Base-by-base conservation (phyloP, 2,888 invertebrate genomes). In the Alsophila aescularia region DNA sequence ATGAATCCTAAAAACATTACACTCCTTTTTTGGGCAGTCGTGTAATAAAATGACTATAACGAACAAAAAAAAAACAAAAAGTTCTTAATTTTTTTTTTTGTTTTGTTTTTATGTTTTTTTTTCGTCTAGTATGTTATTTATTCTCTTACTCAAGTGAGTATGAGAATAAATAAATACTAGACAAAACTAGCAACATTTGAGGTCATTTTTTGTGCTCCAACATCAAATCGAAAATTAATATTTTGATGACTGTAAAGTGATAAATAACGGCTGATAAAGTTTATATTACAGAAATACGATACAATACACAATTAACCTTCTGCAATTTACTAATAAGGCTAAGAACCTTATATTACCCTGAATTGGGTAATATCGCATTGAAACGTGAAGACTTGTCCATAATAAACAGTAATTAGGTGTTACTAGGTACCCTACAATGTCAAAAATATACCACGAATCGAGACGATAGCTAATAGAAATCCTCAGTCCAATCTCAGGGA, bases 401-500 rank as follows among this genome's bases (percentile, higher is more conserved):
- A 49, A 14, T 44, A 36, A 0, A 44, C 24, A 24, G 8, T 1
- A 21, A 41, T n/a, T n/a, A n/a, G n/a, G n/a, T n/a, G n/a, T 3
- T 27, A 14, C 12, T 45, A 24, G 34, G 12, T 18, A 32, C n/a
- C 32, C 34, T 35, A 44, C 39, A n/a, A 37, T 39, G 37, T 37
- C 27, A 43, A 48, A 48, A 21, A 49, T 27, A 39, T 24, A 37
- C 14, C 29, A n/a, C 18, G 3, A 18, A 18, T 2, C n/a, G n/a
- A n/a, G n/a, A 15, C n/a, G 44, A 18, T 32, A 24, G 41, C 15
- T 50, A 55, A 55, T 55, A 36, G 40, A 55, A 77, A 73, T 81
- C 72, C 73, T 73, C 73, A 69, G 72, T 73, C 73, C 77, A 82
- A 79, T 81, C 73, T 75, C 64, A 62, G 60, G 75, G 67, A 79